Evolutionary conservation across 2,113 vertebrate genomes (phyloP), one percentile per base, ranked within the genome.

Genomic region (Embiotoca jacksoni): DNA sequence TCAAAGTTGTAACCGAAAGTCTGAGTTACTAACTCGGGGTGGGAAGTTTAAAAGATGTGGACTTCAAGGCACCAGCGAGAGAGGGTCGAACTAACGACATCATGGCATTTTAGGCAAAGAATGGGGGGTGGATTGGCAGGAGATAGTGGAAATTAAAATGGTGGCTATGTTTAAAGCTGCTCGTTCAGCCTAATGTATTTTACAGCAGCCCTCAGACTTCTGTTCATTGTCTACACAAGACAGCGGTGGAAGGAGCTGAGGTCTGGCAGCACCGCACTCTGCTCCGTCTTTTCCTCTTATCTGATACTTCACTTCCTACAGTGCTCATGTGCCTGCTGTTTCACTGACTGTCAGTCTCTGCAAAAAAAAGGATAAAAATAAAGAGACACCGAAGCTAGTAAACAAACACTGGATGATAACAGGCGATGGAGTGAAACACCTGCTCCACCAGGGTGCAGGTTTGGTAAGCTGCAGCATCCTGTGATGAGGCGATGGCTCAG

Each of bases 401-500:
- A 65, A 23, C 35, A 13, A 61, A 57, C 23, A 47, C 32, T 32
- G 56, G 35, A 54, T 41, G 76, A 55, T n/a, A 36, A 7, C 9
- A 0, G 35, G 30, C 0, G 7, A 10, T 11, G 58, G 16, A 30
- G 6, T 50, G 1, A 30, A 67, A 44, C 37, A 3, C 54, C 32
- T 66, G 53, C 5, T 33, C 37, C 76, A 46, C 37, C 14, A 35
- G 33, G 37, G 14, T 64, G 54, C 64, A 58, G 54, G 31, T 71
- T 54, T 67, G 64, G 23, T 59, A 39, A 62, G 37, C 62, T 54
- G 60, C 14, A 7, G 65, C 36, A 8, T 60, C 49, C 54, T 46
- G 59, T 57, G 64, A 67, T 61, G 60, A 65, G 66, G 50, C 41
- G 1, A 46, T 60, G 50, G 68, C 64, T 13, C n/a, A 15, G 80